These are phyloP conservation scores for Eupristina koningsbergeri DNA, from an alignment of 1,140 invertebrate genomes.

Conservation along the genomic window DNA sequence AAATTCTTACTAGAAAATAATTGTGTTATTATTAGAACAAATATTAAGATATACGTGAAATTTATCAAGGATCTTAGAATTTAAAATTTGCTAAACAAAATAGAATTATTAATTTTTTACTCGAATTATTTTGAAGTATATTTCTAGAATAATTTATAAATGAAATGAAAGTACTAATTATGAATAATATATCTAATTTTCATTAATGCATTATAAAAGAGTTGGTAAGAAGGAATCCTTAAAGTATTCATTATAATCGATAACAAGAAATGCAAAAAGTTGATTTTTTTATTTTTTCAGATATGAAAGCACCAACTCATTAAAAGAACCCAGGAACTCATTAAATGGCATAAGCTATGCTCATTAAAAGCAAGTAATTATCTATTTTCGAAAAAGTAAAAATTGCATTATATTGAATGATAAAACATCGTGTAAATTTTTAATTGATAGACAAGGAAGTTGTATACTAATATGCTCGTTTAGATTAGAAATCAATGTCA, in stretches of 20 bases:
- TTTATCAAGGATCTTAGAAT: too few relatives aligned
- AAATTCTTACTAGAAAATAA: too few relatives aligned
- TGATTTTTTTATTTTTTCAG: not conserved
- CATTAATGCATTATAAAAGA: too few relatives aligned
- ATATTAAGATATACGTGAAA: too few relatives aligned
- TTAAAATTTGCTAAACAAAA: too few relatives aligned
- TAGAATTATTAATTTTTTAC: too few relatives aligned
- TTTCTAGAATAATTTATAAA: too few relatives aligned
- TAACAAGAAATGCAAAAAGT: not conserved
- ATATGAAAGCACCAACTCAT: conserved; percentile 30
- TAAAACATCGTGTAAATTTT: not conserved
- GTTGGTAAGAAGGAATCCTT: too few relatives aligned
- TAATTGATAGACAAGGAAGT: not conserved
- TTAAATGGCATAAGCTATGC: conserved; percentile 23
- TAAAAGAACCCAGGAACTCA: conserved; percentile 37
- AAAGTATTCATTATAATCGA: not conserved
- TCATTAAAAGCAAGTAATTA: conserved; percentile 46
- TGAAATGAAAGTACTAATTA: too few relatives aligned
- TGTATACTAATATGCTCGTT: not conserved
- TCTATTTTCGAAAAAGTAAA: conserved; percentile 13
- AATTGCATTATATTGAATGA: not conserved
- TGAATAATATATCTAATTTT: too few relatives aligned
- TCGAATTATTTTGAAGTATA: too few relatives aligned
- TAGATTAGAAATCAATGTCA: not conserved
- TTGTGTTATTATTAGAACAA: too few relatives aligned